Percentiles rank a stretch among this genome's conserved stretches.
Evolutionary conservation across 2,888 invertebrate genomes (phyloP).

Genomic region (Pseudococcus longispinus): DNA sequence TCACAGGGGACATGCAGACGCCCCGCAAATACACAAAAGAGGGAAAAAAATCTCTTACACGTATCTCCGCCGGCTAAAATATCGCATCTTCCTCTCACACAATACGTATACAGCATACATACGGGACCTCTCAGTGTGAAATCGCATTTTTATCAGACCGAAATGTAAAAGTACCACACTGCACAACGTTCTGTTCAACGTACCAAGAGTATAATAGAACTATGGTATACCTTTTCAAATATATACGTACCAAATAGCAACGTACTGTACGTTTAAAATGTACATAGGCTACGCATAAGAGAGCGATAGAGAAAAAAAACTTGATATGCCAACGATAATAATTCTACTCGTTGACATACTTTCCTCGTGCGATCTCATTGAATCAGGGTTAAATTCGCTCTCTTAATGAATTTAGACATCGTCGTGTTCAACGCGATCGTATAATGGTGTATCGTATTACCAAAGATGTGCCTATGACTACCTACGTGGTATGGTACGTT

Average conservation of each 20-base stretch:
- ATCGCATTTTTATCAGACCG: constrained; percentile 15
- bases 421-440: not conserved
- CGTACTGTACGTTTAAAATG: not conserved
- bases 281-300: not conserved
- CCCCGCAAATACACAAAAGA: constrained; percentile 5
- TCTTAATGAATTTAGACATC: constrained; percentile 21
- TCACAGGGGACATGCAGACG: not conserved
- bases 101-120: not conserved
- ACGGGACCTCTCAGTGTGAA: constrained; percentile 29
- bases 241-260: not conserved
- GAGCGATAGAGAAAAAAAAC: not conserved
- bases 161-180: constrained; percentile 25
- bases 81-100: constrained; percentile 6
- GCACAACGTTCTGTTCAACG: not conserved
- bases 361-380: constrained; percentile 11
- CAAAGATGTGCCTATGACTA: not conserved
- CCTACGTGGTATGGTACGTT: not conserved
- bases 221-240: constrained; percentile 5
- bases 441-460: constrained; percentile 21
- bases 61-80: constrained; percentile 23
- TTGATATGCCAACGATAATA: constrained; percentile 37
- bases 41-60: not conserved
- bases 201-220: not conserved
- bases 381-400: constrained; percentile 38
- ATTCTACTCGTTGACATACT: constrained; percentile 44